A percentile compares a stretch with the other conserved stretches of the same genome.
phyloP scores from a whole-genome alignment of 2,888 invertebrate species.

The Rhagium mordax region DNA sequence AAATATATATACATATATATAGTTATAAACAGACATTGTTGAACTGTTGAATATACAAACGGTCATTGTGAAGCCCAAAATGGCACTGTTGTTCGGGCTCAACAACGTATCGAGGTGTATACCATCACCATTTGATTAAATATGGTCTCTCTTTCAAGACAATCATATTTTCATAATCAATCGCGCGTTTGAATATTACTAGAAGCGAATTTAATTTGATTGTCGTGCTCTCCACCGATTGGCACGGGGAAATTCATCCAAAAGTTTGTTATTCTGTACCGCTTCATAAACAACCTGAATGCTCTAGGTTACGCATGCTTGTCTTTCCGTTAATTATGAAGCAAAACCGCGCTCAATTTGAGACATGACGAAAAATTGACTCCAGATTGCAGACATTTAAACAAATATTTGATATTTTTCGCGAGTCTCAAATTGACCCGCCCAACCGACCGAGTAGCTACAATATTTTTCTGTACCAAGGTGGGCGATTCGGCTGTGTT shows the following conservation, averaged over 20 bases:
- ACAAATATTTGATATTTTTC: not conserved
- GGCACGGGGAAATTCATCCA: not conserved
- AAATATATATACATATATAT: too few relatives aligned
- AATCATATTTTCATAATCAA: too few relatives aligned
- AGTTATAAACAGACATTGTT: too few relatives aligned
- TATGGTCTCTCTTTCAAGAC: too few relatives aligned
- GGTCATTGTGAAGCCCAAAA: too few relatives aligned
- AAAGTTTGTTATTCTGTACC: not conserved
- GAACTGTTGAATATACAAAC: too few relatives aligned
- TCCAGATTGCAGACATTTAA: too few relatives aligned
- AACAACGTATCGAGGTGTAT: too few relatives aligned
- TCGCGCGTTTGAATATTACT: too few relatives aligned
- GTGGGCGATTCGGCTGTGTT: conserved; percentile 97
- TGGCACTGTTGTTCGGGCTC: too few relatives aligned
- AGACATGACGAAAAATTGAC: not conserved
- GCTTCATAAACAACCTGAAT: not conserved
- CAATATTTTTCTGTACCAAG: conserved; percentile 70
- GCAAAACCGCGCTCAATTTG: not conserved
- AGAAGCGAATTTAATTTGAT: too few relatives aligned
- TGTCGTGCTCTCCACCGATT: not conserved
- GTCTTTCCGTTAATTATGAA: not conserved
- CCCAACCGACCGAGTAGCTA: not conserved
- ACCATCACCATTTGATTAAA: too few relatives aligned
- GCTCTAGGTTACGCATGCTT: conserved; percentile 4
- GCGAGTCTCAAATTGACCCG: not conserved